Base-by-base conservation (phyloP, 2,888 invertebrate species). In the Bursaphelenchus okinawaensis region DNA sequence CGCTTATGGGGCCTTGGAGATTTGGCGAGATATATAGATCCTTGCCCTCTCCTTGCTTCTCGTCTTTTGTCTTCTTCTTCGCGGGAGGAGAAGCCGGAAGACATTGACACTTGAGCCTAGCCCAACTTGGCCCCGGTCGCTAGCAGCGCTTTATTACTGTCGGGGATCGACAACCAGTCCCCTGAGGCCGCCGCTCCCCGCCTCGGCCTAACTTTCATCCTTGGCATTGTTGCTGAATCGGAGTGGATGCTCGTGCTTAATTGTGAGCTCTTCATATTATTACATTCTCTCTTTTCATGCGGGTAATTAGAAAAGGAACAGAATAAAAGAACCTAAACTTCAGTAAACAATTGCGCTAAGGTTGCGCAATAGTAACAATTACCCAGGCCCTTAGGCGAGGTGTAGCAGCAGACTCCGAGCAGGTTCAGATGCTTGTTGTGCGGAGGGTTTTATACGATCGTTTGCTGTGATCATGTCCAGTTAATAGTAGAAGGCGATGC, bases 401-500 rank as follows among this genome's bases (percentile, higher is more conserved):
- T 40, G 40, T 40, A 40, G 40, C 12, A 12, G 16, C 16, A 12
- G 40, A n/a, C n/a, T 40, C n/a, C 40, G 40, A 40, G 40, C 16
- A 40, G 40, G 40, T 40, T 40, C 40, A 40, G 40, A 4, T 12
- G 40, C 40, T 40, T 40, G 40, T 40, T 40, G 12, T 40, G 40
- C 40, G 40, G 40, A 6, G 40, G 40, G 40, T 40, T 40, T 40
- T 40, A 40, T 40, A 40, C 12, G 40, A 40, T 40, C 40, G n/a
- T n/a, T 40, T 40, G 3, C 40, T 40, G 16, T 40, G 19, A 56
- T 9, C 50, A 23, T 26, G 8, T 22, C 16, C 7, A 22, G 50
- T 26, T 12, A 56, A 56, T 40, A 56, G 12, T 24, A 26, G 27
- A 56, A 56, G 50, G 9, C 20, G 31, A 40, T 56, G 56, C 31